Conservation (phyloP, 2,797 vertebrate species). For the Naso thynnoides region DNA sequence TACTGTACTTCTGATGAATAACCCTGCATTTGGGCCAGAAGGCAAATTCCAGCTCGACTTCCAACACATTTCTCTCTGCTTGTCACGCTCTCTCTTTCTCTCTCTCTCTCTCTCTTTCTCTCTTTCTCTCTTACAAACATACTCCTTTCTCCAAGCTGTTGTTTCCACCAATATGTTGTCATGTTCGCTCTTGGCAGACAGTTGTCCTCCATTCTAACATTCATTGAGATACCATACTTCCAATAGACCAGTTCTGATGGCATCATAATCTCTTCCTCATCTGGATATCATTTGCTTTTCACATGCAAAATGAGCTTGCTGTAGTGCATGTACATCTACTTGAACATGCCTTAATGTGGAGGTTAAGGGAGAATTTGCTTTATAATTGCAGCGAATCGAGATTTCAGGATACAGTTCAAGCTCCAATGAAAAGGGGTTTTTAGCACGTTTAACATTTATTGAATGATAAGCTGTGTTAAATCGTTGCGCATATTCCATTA, state of each 20-base stretch:
- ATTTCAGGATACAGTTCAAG: not conserved
- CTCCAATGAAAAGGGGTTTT: not conserved
- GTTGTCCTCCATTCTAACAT: slow-evolving; percentile 4
- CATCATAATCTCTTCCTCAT: not conserved
- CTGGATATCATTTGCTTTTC: slow-evolving; percentile 12
- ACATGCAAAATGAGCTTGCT: slow-evolving; percentile 2
- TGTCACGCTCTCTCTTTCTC: not conserved
- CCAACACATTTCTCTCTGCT: slow-evolving; percentile 28
- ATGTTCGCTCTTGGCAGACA: slow-evolving; percentile 16
- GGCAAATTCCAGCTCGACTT: slow-evolving; percentile 56
- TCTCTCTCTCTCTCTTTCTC: not conserved
- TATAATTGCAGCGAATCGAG: not conserved
- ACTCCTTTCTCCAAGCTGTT: slow-evolving; percentile 12
- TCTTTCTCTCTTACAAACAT: not conserved
- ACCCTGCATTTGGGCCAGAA: slow-evolving; percentile 37
- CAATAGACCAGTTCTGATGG: not conserved
- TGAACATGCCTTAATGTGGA: not conserved
- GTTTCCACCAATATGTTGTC: slow-evolving; percentile 13
- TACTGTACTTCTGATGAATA: slow-evolving; percentile 42
- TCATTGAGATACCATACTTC: slow-evolving; percentile 2
- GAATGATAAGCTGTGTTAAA: not conserved
- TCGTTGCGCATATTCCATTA: not conserved
- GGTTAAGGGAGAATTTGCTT: slow-evolving; percentile 6
- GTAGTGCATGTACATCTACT: not conserved
- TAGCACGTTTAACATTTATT: not conserved